Percentiles rank a stretch among this genome's conserved stretches.
Conservation (phyloP, 2,113 vertebrate species). For the Equus przewalskii region DNA sequence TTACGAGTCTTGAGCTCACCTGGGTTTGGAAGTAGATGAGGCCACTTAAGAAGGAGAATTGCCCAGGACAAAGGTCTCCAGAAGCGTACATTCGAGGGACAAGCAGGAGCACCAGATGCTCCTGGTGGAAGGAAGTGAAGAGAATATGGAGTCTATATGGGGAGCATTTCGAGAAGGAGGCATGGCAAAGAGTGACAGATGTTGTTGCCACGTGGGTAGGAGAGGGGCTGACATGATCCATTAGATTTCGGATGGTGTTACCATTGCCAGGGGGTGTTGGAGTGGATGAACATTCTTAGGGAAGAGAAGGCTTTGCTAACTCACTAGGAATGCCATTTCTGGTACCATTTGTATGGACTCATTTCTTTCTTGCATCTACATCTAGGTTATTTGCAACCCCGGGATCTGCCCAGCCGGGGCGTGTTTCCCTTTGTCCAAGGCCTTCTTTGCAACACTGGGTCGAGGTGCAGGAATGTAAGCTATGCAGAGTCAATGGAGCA, state of each 20-base stretch:
- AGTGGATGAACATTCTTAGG: no score
- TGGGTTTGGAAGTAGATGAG: not conserved
- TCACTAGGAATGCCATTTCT: fast-evolving
- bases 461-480: conserved; percentile 84
- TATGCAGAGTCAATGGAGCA: not conserved
- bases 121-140: no score
- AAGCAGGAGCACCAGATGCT: no score
- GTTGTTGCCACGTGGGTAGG: not conserved
- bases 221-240: not conserved
- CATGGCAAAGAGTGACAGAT: not conserved
- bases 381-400: conserved; percentile 87
- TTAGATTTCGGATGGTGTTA: no score
- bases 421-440: conserved; percentile 86
- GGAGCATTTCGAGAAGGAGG: not conserved
- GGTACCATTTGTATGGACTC: fast-evolving
- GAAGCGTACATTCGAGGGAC: not conserved
- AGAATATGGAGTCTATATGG: not conserved
- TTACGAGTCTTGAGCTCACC: not conserved
- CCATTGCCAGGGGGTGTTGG: fast-evolving
- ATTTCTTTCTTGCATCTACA: conserved; percentile 37
- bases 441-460: conserved; percentile 87
- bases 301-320: not conserved
- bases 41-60: not conserved
- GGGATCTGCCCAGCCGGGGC: conserved; percentile 87
- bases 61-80: not conserved